Percentiles rank a stretch among this genome's conserved stretches.
Conservation (phyloP, 2,888 invertebrate species). For the Dioctria rufipes region DNA sequence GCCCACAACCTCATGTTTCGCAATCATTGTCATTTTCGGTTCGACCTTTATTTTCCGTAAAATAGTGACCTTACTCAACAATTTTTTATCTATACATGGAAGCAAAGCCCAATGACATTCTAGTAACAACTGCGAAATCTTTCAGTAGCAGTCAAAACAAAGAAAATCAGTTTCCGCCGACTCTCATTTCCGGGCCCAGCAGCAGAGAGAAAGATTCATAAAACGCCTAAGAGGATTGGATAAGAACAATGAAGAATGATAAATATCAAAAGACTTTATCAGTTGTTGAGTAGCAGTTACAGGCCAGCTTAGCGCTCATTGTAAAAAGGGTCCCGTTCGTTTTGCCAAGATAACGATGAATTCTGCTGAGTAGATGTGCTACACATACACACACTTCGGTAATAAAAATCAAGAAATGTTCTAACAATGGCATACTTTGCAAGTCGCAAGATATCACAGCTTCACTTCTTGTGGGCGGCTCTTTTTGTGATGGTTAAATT, state of each 20-base stretch:
- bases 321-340: not conserved
- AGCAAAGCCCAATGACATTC: not conserved
- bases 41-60: not conserved
- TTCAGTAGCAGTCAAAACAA: not conserved
- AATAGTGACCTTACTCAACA: slow-evolving; percentile 12
- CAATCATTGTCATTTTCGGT: too few relatives aligned
- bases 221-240: not conserved
- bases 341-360: not conserved
- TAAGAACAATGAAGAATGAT: not conserved
- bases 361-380: not conserved
- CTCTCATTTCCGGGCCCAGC: not conserved
- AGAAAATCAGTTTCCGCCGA: slow-evolving; percentile 25
- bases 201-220: not conserved
- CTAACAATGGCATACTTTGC: not conserved
- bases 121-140: not conserved
- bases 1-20: too few relatives aligned
- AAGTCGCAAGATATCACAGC: not conserved
- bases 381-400: not conserved
- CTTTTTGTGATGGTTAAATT: not conserved
- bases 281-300: not conserved
- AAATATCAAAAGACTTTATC: not conserved
- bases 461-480: not conserved
- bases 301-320: not conserved
- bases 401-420: not conserved
- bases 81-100: slow-evolving; percentile 3